Base-by-base conservation (phyloP, 2,113 vertebrate genomes). In the Nerophis ophidion region DNA sequence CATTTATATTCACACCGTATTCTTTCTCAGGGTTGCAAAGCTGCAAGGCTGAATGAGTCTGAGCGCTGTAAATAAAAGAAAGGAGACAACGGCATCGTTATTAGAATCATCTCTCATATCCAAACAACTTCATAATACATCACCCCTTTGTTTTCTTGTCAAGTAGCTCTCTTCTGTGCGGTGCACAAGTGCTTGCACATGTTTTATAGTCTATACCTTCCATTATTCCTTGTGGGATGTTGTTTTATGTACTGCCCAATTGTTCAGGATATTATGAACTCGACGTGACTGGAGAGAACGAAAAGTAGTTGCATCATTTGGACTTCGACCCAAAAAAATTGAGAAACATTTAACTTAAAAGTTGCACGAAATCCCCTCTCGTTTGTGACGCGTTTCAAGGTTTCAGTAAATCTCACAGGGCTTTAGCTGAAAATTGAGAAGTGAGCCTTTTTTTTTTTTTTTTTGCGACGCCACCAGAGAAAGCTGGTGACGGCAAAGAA, bases 1-100 rank as follows among this genome's bases (percentile, higher is more conserved):
- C 53, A 57, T 77, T 66, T 5, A 26, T 53, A 57, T 77, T 62
- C 69, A 63, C 58, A 56, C 48, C 66, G 54, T 57, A 60, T 68
- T 61, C 49, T 60, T 16, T 56, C 58, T 70, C 64, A 63, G 48
- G 57, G 66, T 69, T 79, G 57, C 69, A 71, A 10, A 42, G 57
- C 57, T 75, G 55, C 54, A 67, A 26, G 42, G 69, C 53, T 56
- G 1, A 9, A 70, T 44, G 64, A 75, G 11, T 61, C 36, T 17
- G 12, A 35, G 58, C 38, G 44, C 54, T 48, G 62, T 64, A 75
- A 71, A 68, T 66, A 75, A 72, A 60, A 79, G n/a, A 74, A 42
- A 48, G 10, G 10, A 26, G 56, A 57, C 63, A 71, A 55, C 15
- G 62, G 61, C 67, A 65, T 75, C 66, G 71, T 79, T 71, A 72